Base-by-base conservation (phyloP, 2,113 vertebrate species). In the Probosciger aterrimus region DNA sequence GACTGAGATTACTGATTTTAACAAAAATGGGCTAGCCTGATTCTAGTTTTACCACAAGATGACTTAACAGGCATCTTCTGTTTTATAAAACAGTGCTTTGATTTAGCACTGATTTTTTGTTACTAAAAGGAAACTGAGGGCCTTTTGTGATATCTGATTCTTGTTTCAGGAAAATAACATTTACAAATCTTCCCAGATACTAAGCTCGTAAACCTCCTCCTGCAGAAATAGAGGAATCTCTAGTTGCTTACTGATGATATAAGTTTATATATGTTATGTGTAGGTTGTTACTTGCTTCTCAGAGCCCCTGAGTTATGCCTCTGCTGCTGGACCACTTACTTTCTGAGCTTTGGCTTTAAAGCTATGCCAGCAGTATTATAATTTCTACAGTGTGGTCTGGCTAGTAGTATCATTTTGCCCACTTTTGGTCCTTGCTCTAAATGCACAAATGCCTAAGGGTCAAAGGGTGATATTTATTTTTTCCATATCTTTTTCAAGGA, bases 1-100 rank as follows among this genome's bases (percentile, higher is more conserved):
- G 46, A 52, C 33, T 90, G 55, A 68, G 44, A 69, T 93, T 90
- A 88, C 88, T 60, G n/a, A 31, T 73, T 92, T 76, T 90, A 69
- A 80, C 44, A 80, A 73, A 95, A 95, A 60, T 12, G 5, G 20
- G 35, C 82, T 46, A 65, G n/a, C 22, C 44, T 57, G 63, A 37
- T 92, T 77, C 82, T 69, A 76, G 27, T 73, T 93, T 80, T 90
- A 80, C 57, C 11, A 28, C 53, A 30, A 55, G 77, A 62, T 75
- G 35, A 55, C 39, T 87, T 73, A 37, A 70, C 8, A 52, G 50
- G 20, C 37, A 37, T 64, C 30, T 60, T 79, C 35, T 79, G 49
- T 30, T 82, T 46, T 86, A 16, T 60, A 60, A 44, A 65, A 69
- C 8, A 10, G 16, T 37, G 64, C 35, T 86, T 94, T 89, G 53